Conservation (phyloP, 1,140 invertebrate species). For the Drosophila baimaii region DNA sequence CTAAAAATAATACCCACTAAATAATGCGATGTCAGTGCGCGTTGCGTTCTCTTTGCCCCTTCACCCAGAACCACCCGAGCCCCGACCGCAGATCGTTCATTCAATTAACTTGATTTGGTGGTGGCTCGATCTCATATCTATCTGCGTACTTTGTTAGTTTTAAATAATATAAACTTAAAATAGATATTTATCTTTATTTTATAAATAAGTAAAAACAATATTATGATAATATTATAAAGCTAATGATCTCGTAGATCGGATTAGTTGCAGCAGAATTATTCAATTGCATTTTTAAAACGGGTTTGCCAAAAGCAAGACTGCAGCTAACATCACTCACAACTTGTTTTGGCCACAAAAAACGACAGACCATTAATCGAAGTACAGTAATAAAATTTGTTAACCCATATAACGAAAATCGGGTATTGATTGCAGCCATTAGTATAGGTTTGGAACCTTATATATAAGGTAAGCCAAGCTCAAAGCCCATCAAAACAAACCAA, state of each 20-base stretch:
- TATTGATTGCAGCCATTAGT: too few relatives aligned
- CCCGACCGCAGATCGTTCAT: background rate
- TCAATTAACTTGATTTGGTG: background rate
- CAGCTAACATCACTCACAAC: background rate
- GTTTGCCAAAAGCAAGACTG: background rate
- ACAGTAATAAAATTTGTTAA: background rate
- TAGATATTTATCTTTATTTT: background rate
- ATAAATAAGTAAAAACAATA: too few relatives aligned
- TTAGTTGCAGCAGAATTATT: background rate
- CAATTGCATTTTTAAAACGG: background rate
- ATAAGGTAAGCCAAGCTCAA: too few relatives aligned
- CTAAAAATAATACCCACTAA: slow-evolving; percentile 5
- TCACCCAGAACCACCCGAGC: background rate
- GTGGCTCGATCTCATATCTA: background rate
- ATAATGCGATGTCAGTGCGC: slow-evolving; percentile 8
- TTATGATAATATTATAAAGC: too few relatives aligned
- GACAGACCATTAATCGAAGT: background rate
- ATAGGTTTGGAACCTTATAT: too few relatives aligned
- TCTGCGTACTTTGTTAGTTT: background rate
- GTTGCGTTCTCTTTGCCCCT: background rate
- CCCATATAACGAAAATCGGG: background rate
- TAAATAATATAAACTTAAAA: background rate
- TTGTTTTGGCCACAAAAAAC: background rate
- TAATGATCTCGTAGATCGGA: too few relatives aligned
- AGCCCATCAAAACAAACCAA: too few relatives aligned